Evolutionary conservation across 2,888 invertebrate species (phyloP).

Genomic region (Nomada goodeniana): DNA sequence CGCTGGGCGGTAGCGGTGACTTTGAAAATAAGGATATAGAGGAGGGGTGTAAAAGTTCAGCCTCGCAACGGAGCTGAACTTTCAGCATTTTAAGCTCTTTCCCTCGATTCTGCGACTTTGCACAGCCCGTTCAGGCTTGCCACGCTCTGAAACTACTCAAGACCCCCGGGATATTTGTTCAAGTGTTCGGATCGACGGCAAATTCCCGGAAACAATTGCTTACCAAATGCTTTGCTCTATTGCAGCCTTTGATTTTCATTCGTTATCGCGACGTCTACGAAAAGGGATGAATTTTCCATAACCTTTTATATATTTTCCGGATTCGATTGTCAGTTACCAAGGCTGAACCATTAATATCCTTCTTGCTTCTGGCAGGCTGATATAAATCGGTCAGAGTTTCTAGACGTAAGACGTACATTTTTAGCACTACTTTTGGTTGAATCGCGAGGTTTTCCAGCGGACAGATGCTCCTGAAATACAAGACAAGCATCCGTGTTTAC

Average conservation of each 20-base stretch:
- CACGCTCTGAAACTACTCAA: background rate
- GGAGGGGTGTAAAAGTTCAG: background rate
- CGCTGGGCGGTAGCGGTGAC: background rate
- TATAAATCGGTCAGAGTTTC: conserved; percentile 4
- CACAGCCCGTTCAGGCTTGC: conserved; percentile 28
- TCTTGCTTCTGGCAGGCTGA: background rate
- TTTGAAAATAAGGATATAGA: too few species aligned
- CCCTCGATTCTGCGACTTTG: background rate
- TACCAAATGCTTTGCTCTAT: conserved; percentile 28
- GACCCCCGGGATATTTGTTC: conserved; percentile 44
- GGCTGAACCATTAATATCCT: background rate
- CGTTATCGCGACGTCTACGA: conserved; percentile 1
- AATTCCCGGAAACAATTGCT: conserved; percentile 32
- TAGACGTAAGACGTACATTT: conserved; percentile 3
- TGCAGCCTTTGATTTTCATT: background rate
- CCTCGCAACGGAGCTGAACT: conserved; percentile 4
- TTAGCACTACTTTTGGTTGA: conserved; percentile 1
- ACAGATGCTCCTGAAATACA: conserved; percentile 13
- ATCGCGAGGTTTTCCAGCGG: background rate
- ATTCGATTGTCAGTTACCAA: background rate
- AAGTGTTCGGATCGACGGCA: conserved; percentile 22
- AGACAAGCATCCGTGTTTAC: background rate
- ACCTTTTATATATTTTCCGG: too few species aligned
- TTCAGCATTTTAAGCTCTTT: conserved; percentile 35
- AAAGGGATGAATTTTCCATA: too few species aligned